Base-by-base conservation (phyloP, 2,797 vertebrate species). In the Chelon auratus region DNA sequence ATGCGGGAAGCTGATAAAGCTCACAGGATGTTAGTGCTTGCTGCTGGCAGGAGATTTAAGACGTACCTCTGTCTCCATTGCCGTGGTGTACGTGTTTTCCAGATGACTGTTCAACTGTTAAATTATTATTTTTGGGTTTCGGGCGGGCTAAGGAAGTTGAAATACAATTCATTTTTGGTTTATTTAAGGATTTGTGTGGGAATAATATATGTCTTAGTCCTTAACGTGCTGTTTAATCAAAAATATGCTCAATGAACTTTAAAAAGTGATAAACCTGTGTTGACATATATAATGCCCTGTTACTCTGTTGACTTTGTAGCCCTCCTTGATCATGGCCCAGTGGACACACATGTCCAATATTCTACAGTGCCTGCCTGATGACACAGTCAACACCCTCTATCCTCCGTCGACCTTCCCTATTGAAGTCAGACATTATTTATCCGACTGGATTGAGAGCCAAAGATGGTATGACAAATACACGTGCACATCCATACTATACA, bases 401-500 rank as follows among this genome's bases (percentile, higher is more conserved):
- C 93, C 94, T 3, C 83, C 91, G 1, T 0, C 37, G 1, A 55
- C 75, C 42, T 95, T 95, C 75, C 93, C 94, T 45, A 93, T 95
- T 39, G 94, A 95, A 52, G 84, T 93, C 82, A 83, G 95, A 68
- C 90, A 93, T 71, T 95, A 93, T 79, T 69, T 94, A 72, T 87
- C 93, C 33, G 89, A 77, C 0, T 95, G 95, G 95, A 93, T 95
- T 24, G 94, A 95, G 86, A 83, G 66, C 7, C 94, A 95, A 75
- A 83, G 74, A 90, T 95, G 95, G 95, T 95, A 93, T 6, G 81
- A 68, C 7, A 56, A 40, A 43, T 30, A 67, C 1, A 37, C 40
- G 40, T 45, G 12, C 42, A 51, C 22, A 9, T 17, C n/a, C n/a
- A 24, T 20, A 37, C 9, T 24, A 40, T 39, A 64, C 18, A 2